A percentile compares a stretch with the other conserved stretches of the same genome.
Evolutionary conservation across 1,140 invertebrate genomes (phyloP).

Genomic region (Aporrectodea caliginosa): DNA sequence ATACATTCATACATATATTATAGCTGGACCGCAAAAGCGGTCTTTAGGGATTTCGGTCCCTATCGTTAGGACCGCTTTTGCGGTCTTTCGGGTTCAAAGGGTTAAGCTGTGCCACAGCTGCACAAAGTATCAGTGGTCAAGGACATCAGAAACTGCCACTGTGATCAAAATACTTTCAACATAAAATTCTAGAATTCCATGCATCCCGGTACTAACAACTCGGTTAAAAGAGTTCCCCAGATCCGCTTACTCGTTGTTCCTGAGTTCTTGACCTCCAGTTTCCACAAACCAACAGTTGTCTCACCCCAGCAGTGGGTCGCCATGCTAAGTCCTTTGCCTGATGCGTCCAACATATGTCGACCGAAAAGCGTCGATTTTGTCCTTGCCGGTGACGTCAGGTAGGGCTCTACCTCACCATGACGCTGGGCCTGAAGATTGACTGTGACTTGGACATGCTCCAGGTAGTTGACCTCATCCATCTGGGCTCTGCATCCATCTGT

Average conservation of each 20-base stretch:
- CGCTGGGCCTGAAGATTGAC: conserved; percentile 82
- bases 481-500: conserved; percentile 71
- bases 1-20: too few relatives aligned
- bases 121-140: too few relatives aligned
- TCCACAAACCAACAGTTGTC: not conserved
- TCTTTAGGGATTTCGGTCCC: too few relatives aligned
- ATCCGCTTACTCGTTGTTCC: not conserved
- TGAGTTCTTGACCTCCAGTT: conserved; percentile 1
- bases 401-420: conserved; percentile 63
- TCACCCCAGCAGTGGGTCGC: conserved; percentile 12
- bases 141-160: too few relatives aligned
- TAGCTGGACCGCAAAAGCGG: too few relatives aligned
- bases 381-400: conserved; percentile 11
- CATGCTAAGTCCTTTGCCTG: not conserved
- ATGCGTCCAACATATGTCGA: not conserved
- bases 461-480: conserved; percentile 78
- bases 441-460: conserved; percentile 96
- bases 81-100: too few relatives aligned
- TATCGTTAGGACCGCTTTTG: too few relatives aligned
- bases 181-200: too few relatives aligned
- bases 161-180: too few relatives aligned
- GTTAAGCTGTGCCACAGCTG: too few relatives aligned
- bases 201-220: too few relatives aligned
- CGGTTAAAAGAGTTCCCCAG: too few relatives aligned
- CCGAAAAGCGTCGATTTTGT: not conserved